phyloP scores from a whole-genome alignment of 1,140 invertebrate species.

The Mylabris phalerata region DNA sequence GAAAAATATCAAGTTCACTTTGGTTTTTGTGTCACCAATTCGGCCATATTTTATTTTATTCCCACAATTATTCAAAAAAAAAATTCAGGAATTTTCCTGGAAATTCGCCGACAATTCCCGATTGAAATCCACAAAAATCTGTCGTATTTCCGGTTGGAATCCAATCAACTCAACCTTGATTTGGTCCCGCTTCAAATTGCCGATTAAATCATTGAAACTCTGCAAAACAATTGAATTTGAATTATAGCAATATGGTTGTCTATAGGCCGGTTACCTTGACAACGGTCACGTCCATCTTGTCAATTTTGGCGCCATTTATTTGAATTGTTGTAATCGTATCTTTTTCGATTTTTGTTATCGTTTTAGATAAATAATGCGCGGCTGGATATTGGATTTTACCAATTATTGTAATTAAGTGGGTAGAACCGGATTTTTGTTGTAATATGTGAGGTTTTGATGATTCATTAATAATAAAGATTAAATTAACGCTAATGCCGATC shows the following conservation, averaged over 20 bases:
- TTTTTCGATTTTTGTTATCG: neutral
- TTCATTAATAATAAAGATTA: constrained; percentile 58
- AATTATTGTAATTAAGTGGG: constrained; percentile 47
- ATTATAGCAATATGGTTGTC: neutral
- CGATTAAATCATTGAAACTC: constrained; percentile 10
- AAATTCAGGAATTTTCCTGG: neutral
- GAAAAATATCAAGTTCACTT: too few species aligned
- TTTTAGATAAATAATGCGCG: constrained; percentile 46
- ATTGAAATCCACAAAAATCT: too few species aligned
- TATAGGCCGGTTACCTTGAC: constrained; percentile 29
- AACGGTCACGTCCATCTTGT: constrained; percentile 55
- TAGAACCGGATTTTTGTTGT: constrained; percentile 32
- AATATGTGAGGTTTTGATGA: constrained; percentile 49
- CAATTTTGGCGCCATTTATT: constrained; percentile 7
- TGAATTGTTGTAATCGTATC: neutral
- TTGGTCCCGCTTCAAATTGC: too few species aligned
- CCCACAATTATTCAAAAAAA: neutral
- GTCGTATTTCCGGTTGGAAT: too few species aligned
- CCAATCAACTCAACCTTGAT: too few species aligned
- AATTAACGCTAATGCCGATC: constrained; percentile 55
- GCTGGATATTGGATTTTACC: constrained; percentile 58
- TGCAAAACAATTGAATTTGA: constrained; percentile 13
- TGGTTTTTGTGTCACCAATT: too few species aligned
- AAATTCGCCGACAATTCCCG: constrained; percentile 3
- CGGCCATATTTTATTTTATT: too few species aligned